These are phyloP conservation scores for Alouatta palliata DNA, from an alignment of 2,113 vertebrate genomes.

Conservation along the genomic window DNA sequence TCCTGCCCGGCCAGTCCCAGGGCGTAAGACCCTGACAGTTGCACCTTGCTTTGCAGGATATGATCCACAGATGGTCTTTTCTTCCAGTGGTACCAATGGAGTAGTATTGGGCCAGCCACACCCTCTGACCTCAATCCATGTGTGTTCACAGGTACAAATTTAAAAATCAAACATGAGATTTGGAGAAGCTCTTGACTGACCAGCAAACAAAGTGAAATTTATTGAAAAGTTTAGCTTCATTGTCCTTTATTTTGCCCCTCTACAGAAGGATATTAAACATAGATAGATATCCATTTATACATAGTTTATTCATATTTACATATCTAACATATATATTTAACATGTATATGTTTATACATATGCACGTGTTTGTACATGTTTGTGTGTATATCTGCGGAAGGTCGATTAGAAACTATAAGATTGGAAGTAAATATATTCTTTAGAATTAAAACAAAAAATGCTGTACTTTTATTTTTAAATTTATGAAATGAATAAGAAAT, in stretches of 20 bases:
- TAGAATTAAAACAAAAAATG: neutral
- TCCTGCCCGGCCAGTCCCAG: too few species aligned
- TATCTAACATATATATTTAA: neutral
- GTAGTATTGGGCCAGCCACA: too few species aligned
- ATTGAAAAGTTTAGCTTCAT: neutral
- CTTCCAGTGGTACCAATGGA: too few species aligned
- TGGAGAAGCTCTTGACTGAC: neutral
- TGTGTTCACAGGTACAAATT: neutral
- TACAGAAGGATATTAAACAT: neutral
- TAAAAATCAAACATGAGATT: neutral
- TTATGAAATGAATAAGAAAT: neutral
- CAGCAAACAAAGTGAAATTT: neutral
- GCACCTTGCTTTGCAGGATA: neutral
- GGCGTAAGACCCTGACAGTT: too few species aligned
- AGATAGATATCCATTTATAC: neutral
- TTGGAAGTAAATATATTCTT: neutral
- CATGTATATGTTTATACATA: neutral
- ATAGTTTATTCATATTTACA: too few species aligned
- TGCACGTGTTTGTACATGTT: neutral
- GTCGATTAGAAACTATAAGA: neutral
- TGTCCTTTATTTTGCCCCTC: neutral
- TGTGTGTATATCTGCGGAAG: neutral
- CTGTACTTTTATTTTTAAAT: neutral
- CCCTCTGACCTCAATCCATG: fast-evolving
- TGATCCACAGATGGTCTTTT: neutral